Conservation (phyloP, 2,113 vertebrate species). For the Toxotes jaculatrix region DNA sequence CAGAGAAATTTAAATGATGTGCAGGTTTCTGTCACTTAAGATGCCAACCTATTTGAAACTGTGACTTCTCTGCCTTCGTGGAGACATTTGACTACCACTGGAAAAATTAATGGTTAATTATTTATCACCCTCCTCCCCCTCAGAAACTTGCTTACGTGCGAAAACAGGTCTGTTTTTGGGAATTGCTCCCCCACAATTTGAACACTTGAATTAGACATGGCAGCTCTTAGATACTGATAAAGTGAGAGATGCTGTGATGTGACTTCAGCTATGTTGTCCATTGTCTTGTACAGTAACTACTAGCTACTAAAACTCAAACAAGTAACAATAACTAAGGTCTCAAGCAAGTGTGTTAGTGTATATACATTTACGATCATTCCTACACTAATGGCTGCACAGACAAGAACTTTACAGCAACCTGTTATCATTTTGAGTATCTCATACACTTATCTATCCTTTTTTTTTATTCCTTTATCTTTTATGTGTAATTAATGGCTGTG, state of each 20-base stretch:
- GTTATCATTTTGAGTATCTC: not conserved
- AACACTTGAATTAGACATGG: conserved; percentile 16
- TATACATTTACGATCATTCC: not conserved
- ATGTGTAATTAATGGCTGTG: not conserved
- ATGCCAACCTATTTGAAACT: conserved; percentile 7
- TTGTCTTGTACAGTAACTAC: not conserved
- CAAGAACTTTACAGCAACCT: not conserved
- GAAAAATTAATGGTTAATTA: conserved; percentile 25
- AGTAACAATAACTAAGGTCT: not conserved
- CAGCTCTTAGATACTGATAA: not conserved
- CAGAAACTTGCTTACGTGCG: not conserved
- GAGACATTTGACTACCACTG: not conserved
- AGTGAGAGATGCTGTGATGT: not conserved
- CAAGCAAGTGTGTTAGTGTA: not conserved
- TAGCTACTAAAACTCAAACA: not conserved
- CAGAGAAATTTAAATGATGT: not conserved
- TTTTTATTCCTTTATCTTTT: not conserved
- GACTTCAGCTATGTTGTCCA: not conserved
- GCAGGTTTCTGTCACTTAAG: not conserved
- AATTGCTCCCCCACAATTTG: not conserved
- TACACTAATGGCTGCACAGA: not conserved
- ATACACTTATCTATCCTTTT: not conserved
- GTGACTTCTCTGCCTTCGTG: not conserved
- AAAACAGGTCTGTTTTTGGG: conserved; percentile 12
- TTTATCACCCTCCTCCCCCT: conserved; percentile 19